Evolutionary conservation across 2,888 invertebrate species (phyloP).

Genomic region (Drosophila mimetica): DNA sequence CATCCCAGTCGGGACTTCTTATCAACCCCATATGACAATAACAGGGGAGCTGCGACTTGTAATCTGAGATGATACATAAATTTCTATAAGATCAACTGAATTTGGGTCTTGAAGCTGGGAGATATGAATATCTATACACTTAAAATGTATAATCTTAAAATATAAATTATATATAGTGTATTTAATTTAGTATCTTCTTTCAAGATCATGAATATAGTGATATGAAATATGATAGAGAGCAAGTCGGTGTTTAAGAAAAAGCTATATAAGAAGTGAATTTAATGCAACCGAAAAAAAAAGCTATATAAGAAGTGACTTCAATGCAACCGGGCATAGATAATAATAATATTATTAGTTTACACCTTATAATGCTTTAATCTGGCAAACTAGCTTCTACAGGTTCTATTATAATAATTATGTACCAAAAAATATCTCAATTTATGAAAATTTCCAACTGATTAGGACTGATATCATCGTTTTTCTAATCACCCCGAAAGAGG

Average conservation of each 20-base stretch:
- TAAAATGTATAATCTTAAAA: not conserved
- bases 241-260: too few relatives aligned
- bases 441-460: slow-evolving; percentile 22
- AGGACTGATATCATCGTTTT: slow-evolving; percentile 4
- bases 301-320: too few relatives aligned
- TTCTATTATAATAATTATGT: not conserved
- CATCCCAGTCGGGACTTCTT: slow-evolving; percentile 23
- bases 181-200: too few relatives aligned
- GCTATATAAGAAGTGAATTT: too few relatives aligned
- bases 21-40: slow-evolving; percentile 5
- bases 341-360: not conserved
- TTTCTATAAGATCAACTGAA: not conserved
- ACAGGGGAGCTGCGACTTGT: not conserved
- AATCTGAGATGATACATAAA: not conserved
- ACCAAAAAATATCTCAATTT: not conserved
- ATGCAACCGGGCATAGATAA: too few relatives aligned
- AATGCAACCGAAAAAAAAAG: too few relatives aligned
- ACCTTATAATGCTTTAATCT: not conserved
- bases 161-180: not conserved
- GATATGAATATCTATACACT: not conserved
- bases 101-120: not conserved
- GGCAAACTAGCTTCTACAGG: not conserved
- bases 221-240: too few relatives aligned
- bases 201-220: too few relatives aligned
- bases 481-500: slow-evolving; percentile 11